A percentile compares a stretch with the other conserved stretches of the same genome.
Evolutionary conservation across 1,140 invertebrate species (phyloP).

Genomic region (Chironomus striatipennis): DNA sequence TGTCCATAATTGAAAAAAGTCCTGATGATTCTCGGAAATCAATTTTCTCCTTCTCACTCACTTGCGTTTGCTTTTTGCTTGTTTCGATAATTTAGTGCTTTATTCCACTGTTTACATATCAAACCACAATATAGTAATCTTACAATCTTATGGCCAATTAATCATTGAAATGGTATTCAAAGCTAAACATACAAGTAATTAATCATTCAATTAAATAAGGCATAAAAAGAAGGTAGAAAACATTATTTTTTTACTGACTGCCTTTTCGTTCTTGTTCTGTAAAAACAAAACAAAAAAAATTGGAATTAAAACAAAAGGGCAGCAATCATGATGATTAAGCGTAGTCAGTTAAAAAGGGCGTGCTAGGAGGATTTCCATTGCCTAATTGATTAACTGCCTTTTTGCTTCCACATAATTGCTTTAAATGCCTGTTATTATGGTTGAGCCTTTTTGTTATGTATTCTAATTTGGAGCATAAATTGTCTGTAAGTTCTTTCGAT

Average conservation of each 20-base stretch:
- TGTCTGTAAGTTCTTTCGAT: neutral
- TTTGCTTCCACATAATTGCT: conserved; percentile 17
- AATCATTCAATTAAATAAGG: conserved; percentile 20
- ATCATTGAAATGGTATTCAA: conserved; percentile 14
- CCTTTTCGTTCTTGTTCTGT: no score
- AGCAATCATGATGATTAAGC: neutral
- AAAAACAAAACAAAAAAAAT: no score
- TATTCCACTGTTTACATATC: no score
- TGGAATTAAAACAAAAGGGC: conserved; percentile 22
- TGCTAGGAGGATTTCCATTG: neutral
- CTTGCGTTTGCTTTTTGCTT: no score
- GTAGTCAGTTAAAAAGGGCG: conserved; percentile 18
- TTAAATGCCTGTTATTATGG: neutral
- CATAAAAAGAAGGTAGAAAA: no score
- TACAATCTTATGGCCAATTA: conserved; percentile 18
- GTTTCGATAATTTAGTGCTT: no score
- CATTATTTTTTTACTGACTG: no score
- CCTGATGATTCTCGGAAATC: no score
- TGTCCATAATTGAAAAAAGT: conserved; percentile 5
- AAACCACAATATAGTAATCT: neutral
- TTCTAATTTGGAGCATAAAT: neutral
- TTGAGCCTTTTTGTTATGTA: no score
- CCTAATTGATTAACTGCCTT: conserved; percentile 22
- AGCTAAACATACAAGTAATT: conserved; percentile 16
- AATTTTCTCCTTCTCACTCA: no score